phyloP scores from a whole-genome alignment of 1,140 invertebrate genomes.

The Megalopta genalis region DNA sequence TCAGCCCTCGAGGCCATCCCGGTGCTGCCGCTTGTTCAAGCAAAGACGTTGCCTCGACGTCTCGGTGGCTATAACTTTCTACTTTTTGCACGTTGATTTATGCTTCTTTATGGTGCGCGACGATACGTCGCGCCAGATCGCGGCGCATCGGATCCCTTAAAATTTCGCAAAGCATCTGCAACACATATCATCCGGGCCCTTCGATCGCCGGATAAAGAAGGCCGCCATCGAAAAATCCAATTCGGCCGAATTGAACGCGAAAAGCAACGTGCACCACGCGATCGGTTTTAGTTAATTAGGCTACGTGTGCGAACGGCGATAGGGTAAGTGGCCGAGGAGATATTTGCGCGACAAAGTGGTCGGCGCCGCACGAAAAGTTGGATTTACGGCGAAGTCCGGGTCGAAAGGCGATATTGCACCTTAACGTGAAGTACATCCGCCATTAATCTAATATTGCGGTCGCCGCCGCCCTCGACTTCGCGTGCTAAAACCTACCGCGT shows the following conservation, averaged over 20 bases:
- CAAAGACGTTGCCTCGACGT: slow-evolving; percentile 56
- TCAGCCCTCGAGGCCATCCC: slow-evolving; percentile 61
- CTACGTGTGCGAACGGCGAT: not conserved
- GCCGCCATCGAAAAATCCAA: not conserved
- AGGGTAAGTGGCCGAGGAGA: not conserved
- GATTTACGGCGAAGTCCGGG: slow-evolving; percentile 45
- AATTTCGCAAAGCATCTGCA: slow-evolving; percentile 39
- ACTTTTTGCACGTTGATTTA: slow-evolving; percentile 58
- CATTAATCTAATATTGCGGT: slow-evolving; percentile 73
- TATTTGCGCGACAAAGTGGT: slow-evolving; percentile 6
- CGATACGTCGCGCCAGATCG: slow-evolving; percentile 43
- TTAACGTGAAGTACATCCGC: slow-evolving; percentile 65
- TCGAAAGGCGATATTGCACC: slow-evolving; percentile 29
- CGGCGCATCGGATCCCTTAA: slow-evolving; percentile 40
- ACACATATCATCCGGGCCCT: slow-evolving; percentile 8
- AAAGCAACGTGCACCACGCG: not conserved
- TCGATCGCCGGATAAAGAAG: slow-evolving; percentile 21
- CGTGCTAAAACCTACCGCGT: slow-evolving; percentile 61
- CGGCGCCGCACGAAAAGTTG: slow-evolving; percentile 25
- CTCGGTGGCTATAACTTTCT: slow-evolving; percentile 61
- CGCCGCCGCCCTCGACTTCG: slow-evolving; percentile 63
- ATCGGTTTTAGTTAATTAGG: not conserved
- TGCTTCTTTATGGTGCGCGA: slow-evolving; percentile 47
- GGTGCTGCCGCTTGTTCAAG: slow-evolving; percentile 64
- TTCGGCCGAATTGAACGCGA: slow-evolving; percentile 2